Base-by-base conservation (phyloP, 2,888 invertebrate genomes). In the Chymomyza fuscimana region DNA sequence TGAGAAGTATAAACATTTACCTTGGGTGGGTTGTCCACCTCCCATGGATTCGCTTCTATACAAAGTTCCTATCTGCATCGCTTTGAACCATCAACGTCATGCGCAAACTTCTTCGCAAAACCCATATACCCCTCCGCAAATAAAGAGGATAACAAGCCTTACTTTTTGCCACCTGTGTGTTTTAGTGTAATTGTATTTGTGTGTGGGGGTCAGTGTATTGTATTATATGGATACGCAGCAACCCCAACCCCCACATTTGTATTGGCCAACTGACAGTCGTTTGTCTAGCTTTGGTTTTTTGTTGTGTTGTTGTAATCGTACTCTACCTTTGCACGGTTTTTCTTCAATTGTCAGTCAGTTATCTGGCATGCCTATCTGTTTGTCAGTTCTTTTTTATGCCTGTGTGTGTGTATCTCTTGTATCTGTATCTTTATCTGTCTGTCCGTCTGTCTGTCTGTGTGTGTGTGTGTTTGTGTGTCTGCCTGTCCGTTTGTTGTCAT, bases 401-500 rank as follows among this genome's bases (percentile, higher is more conserved):
- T 36, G 22, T 51, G 62, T 51, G 62, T 16, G 56, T n/a, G 32
- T 63, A 36, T 58, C 51, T 67, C 29, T 61, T 32, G 32, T 32
- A 32, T 4, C 32, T 32, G 32, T 32, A 5, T 7, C 7, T 32
- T 7, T 32, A 7, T 32, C 25, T 29, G 29, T 58, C 56, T 19
- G 22, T 19, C 56, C 6, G 10, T 56, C 56, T 19, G 22, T 56
- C 56, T 25, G 56, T 22, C 25, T 6, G 7, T 22, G 32, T 56
- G 32, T 29, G 69, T 51, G 52, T 22, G 25, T 65, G 69, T 67
- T 40, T 56, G 32, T 68, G 12, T 36, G 50, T 66, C 56, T 40
- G 19, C 29, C 54, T 61, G 62, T 72, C 22, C 56, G 64, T 29
- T 54, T 67, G 70, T 22, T 51, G n/a, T 16, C 61, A 29, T 59